These are phyloP conservation scores for Drosophila sp. DNA, from an alignment of 1,140 invertebrate genomes.

Conservation along the genomic window DNA sequence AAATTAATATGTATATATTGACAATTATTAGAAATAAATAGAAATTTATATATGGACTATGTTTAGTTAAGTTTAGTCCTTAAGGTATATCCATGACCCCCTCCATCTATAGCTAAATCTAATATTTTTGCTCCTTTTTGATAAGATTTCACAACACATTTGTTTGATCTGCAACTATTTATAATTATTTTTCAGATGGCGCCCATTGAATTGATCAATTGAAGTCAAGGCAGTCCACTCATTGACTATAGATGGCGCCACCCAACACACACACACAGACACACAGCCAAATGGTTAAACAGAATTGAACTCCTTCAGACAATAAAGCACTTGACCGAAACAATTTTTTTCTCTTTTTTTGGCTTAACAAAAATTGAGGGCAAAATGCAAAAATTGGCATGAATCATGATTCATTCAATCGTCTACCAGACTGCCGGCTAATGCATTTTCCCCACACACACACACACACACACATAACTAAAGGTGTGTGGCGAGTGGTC, in stretches of 20 bases:
- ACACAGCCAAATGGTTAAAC: neutral
- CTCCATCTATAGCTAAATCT: too few relatives aligned
- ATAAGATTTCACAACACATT: too few relatives aligned
- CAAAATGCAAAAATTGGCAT: slow-evolving; percentile 67
- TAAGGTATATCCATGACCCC: too few relatives aligned
- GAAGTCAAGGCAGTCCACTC: neutral
- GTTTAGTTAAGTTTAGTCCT: too few relatives aligned
- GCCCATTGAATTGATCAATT: neutral
- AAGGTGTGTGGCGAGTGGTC: neutral
- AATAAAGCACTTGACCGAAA: slow-evolving; percentile 28
- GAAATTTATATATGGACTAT: too few relatives aligned
- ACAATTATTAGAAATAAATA: too few relatives aligned
- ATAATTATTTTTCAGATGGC: too few relatives aligned
- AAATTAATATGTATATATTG: too few relatives aligned
- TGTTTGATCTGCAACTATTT: too few relatives aligned
- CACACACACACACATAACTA: neutral
- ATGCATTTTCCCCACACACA: slow-evolving; percentile 18
- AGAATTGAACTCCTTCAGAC: neutral
- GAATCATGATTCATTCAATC: slow-evolving; percentile 15
- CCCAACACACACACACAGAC: neutral
- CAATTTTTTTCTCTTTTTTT: slow-evolving; percentile 40
- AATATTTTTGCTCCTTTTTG: too few relatives aligned
- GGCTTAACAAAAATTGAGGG: slow-evolving; percentile 37
- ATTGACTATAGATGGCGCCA: slow-evolving; percentile 1
- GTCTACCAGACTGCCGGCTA: slow-evolving; percentile 36